These are phyloP conservation scores for Eolophus roseicapilla DNA, from an alignment of 2,113 vertebrate species.

Conservation along the genomic window DNA sequence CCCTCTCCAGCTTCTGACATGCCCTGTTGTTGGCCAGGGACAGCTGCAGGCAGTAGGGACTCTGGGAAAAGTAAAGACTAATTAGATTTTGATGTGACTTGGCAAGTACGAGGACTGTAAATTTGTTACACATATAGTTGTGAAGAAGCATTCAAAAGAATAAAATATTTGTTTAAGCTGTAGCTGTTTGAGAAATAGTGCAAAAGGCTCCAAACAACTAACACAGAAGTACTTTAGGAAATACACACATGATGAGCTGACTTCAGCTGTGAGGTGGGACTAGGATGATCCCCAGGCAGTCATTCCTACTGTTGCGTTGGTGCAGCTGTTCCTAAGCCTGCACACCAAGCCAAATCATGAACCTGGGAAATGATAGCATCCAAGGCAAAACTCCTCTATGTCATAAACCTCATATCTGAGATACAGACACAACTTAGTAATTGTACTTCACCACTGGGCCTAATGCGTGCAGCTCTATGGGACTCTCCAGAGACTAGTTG, in stretches of 20 bases:
- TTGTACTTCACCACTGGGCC: neutral
- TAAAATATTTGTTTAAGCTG: neutral
- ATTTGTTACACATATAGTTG: neutral
- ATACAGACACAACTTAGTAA: neutral
- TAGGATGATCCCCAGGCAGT: neutral
- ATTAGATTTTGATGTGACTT: neutral
- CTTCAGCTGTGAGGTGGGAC: neutral
- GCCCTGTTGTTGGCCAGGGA: neutral
- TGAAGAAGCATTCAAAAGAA: neutral
- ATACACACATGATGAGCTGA: neutral
- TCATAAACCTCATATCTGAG: neutral
- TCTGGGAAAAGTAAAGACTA: neutral
- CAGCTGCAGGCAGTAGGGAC: neutral
- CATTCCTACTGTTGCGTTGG: neutral
- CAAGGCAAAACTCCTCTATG: neutral
- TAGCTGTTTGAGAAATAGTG: neutral
- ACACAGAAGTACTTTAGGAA: neutral
- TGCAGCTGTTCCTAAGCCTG: neutral
- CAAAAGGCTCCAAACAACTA: neutral
- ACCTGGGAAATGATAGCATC: neutral
- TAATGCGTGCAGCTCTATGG: neutral
- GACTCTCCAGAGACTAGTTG: neutral
- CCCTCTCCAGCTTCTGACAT: neutral
- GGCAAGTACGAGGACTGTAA: neutral
- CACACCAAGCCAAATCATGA: rapidly evolving